Base-by-base conservation (phyloP, 2,113 vertebrate species). In the Reinhardtius hippoglossoides region DNA sequence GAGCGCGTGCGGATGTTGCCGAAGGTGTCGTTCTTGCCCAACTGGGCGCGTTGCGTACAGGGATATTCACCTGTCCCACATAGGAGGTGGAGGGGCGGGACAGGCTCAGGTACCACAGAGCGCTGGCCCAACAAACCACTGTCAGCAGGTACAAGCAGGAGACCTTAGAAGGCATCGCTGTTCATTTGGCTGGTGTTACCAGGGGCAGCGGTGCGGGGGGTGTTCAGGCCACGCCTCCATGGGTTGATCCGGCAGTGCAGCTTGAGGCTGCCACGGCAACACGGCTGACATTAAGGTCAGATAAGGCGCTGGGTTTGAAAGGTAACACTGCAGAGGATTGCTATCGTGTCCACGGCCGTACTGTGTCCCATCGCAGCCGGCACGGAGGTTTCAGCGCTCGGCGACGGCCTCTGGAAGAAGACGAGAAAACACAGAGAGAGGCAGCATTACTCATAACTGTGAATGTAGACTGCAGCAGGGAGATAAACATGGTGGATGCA, bases 81-180 rank as follows among this genome's bases (percentile, higher is more conserved):
- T 97, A 97, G 61, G 97, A 95, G 15, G 96, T 94, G 88, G 97
- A 97, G 20, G 97, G 97, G 16, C 97, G 96, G 35, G 97, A 97
- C 82, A 97, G 91, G 60, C 97, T 98, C 83, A 99, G 91, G 91
- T 98, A 99, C 98, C 98, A 99, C 81, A 99, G 96, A 88, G 97
- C 98, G 0, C 97, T 99, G 88, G 98, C 98, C 97, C 98, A 99
- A 84, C 97, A 98, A 87, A 99, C 95, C 71, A 99, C 98, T 27
- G 98, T 99, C 94, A 99, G 91, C 84, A 99, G 78, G 26, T 99
- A 99, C 9, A 99, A 90, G 88, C 97, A 99, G 54, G 97, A 99
- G 84, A 99, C 97, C 88, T 98, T 99, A 37, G 98, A 99, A 94
- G 97, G 95, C 98, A 99, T 99, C 91, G 93, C 93, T 91, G 87